Conservation (phyloP, 2,113 vertebrate species). For the Macrotus californicus region DNA sequence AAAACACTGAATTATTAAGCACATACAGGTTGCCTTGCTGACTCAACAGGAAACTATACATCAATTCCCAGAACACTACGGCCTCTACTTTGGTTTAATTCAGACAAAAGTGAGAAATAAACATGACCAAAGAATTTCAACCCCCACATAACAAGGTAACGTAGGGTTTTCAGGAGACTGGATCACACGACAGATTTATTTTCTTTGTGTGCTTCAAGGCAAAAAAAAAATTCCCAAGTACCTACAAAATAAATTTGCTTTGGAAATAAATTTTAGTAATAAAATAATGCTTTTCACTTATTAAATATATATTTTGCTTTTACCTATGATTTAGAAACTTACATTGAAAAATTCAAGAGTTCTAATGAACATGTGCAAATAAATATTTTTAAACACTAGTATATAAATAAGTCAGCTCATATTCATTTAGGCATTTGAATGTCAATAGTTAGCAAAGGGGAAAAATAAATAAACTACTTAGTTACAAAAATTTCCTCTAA, state of each 20-base stretch:
- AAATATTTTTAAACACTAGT: constrained; percentile 51
- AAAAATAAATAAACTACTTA: not conserved
- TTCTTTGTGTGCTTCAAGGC: constrained; percentile 28
- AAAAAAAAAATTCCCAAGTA: constrained; percentile 55
- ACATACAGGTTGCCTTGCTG: not conserved
- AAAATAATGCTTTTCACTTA: constrained; percentile 62
- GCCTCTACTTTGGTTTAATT: not conserved
- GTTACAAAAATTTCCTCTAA: constrained; percentile 7
- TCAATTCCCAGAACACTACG: not conserved
- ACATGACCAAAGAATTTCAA: constrained; percentile 11
- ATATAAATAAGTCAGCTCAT: constrained; percentile 42
- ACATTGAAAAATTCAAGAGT: constrained; percentile 47
- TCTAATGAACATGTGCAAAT: constrained; percentile 55
- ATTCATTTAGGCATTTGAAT: constrained; percentile 29
- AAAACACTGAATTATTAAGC: not conserved
- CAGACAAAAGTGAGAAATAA: constrained; percentile 26
- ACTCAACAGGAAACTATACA: not conserved
- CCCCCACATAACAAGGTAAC: not conserved
- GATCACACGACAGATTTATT: constrained; percentile 13
- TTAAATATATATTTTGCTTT: constrained; percentile 62
- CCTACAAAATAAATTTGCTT: constrained; percentile 65
- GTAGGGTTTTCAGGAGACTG: not conserved
- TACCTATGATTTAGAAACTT: constrained; percentile 46
- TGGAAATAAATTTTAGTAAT: constrained; percentile 61
- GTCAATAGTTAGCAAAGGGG: not conserved